Percentiles rank a stretch among this genome's conserved stretches.
These are phyloP conservation scores for Caradrina clavipalpis DNA, from an alignment of 2,888 invertebrate genomes.

Conservation along the genomic window DNA sequence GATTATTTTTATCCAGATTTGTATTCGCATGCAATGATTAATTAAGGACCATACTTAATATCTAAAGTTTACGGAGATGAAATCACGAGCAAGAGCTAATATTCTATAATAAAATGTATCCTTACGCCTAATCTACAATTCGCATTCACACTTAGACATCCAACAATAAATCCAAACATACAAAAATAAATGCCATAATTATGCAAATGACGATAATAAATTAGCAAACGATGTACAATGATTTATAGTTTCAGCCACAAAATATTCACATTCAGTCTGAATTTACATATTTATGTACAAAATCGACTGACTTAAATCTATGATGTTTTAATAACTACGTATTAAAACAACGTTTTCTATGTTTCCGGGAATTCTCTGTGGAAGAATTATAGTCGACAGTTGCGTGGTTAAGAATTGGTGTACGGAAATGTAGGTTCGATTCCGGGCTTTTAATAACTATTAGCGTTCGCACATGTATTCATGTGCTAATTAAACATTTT, in stretches of 20 bases:
- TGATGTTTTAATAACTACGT: constrained; percentile 45
- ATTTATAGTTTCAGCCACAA: constrained; percentile 38
- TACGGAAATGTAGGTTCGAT: constrained; percentile 16
- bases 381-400: constrained; percentile 28
- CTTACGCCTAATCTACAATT: constrained; percentile 23
- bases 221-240: constrained; percentile 51
- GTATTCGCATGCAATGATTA: no score
- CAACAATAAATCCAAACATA: constrained; percentile 57
- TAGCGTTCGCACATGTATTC: constrained; percentile 12
- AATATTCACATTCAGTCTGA: constrained; percentile 44
- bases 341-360: constrained; percentile 33
- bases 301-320: constrained; percentile 49
- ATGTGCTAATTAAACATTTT: neutral
- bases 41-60: no score
- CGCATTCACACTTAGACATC: constrained; percentile 27
- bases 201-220: constrained; percentile 58
- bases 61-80: no score
- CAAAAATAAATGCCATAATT: constrained; percentile 63
- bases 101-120: neutral
- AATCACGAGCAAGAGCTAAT: no score
- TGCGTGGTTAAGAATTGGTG: constrained; percentile 27
- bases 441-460: constrained; percentile 25
- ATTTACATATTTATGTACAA: constrained; percentile 49
- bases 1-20: no score
- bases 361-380: constrained; percentile 39